Evolutionary conservation across 2,113 vertebrate species (phyloP), one percentile per base, ranked within the genome.

Genomic region (Nycticorax nycticorax): DNA sequence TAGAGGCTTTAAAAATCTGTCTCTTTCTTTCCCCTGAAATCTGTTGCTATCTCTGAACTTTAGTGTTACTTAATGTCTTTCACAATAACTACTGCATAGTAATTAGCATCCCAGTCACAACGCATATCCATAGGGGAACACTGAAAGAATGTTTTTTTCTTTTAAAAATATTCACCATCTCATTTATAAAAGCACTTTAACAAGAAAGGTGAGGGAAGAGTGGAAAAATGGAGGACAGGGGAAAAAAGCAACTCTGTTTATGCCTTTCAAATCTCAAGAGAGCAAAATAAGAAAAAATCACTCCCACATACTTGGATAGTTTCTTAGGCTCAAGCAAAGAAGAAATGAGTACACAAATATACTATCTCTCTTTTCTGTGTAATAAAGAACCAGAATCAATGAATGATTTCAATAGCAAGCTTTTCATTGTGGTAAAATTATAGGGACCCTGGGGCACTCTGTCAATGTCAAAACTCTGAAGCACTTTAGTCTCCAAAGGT

Each of bases 391-490:
- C 41, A 43, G 18, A 84, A 6, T 15, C 23, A 30, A 33, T 83
- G 47, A 69, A 16, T 72, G 27, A 76, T 76, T 94, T 85, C 30
- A 88, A 43, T 12, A 64, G 14, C 1, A 76, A 43, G 3, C 3
- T 17, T 66, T 59, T 73, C 71, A 78, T 53, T 85, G 21, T 79
- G 52, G 7, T 48, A 85, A 55, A 78, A 67, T 12, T 71, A 8
- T 10, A 53, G 45, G 45, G 74, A 53, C 59, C 39, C 50, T 77
- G 28, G 41, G 48, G 47, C 6, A 3, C 77, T 89, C 30, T 63
- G 71, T 94, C 75, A 62, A 66, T 94, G 77, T 92, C 85, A 82
- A 83, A 89, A 82, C 26, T 64, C 47, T 80, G 43, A 83, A 89
- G 56, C 8, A 77, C 39, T 90, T 35, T 8, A 39, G 48, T 26